These are phyloP conservation scores for Gobiocypris rarus DNA, from an alignment of 2,113 vertebrate genomes.

Conservation along the genomic window DNA sequence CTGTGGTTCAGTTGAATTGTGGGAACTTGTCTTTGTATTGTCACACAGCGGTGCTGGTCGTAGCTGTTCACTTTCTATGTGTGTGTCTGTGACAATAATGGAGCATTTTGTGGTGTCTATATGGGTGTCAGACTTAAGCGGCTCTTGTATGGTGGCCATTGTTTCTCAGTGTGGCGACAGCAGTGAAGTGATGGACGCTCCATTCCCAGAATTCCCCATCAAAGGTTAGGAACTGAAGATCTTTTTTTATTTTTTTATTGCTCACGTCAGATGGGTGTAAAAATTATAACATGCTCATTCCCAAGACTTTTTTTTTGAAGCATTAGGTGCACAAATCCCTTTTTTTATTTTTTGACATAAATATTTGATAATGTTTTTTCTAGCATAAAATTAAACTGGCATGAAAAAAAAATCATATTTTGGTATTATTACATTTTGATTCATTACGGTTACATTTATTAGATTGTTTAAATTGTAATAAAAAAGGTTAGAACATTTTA, in stretches of 20 bases:
- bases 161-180: not conserved
- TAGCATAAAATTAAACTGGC: not conserved
- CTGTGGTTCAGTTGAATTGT: conserved; percentile 51
- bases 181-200: not conserved
- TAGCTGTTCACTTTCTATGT: not conserved
- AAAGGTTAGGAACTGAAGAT: not conserved
- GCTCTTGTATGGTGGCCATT: not conserved
- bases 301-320: not conserved
- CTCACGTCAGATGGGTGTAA: not conserved
- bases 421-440: no score
- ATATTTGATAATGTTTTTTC: not conserved
- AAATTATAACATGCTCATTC: not conserved
- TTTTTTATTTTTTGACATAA: not conserved
- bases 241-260: not conserved
- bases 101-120: conserved; percentile 2
- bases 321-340: not conserved
- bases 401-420: no score
- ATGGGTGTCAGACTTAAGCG: not conserved
- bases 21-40: conserved; percentile 48
- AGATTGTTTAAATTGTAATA: no score
- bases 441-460: no score
- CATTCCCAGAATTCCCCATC: not conserved
- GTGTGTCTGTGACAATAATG: not conserved
- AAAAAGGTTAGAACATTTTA: no score
- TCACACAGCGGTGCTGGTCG: not conserved